Conservation (phyloP, 2,888 invertebrate genomes). For the Uloborus plumipes region DNA sequence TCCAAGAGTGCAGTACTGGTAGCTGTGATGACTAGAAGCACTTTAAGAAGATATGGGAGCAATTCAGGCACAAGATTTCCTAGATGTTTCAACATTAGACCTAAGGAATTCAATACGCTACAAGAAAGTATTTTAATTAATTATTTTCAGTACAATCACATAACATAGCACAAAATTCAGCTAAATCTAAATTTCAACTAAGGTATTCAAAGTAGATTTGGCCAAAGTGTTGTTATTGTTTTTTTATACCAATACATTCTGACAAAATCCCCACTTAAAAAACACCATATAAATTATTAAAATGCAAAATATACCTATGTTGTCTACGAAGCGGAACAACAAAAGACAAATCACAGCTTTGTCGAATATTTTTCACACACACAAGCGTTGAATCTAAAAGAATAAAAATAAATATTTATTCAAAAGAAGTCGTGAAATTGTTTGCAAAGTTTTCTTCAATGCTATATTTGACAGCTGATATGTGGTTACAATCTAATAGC, state of each 20-base stretch:
- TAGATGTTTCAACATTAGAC: slow-evolving; percentile 73
- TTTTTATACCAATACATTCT: too few relatives aligned
- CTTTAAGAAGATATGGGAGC: slow-evolving; percentile 79
- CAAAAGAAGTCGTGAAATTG: too few relatives aligned
- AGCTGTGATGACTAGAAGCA: slow-evolving; percentile 80
- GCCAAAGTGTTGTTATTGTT: too few relatives aligned
- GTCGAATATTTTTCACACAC: slow-evolving; percentile 35
- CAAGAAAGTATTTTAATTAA: background rate
- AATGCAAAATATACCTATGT: slow-evolving; percentile 42
- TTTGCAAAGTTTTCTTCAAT: too few relatives aligned
- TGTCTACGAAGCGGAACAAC: slow-evolving; percentile 56
- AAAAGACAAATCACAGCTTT: slow-evolving; percentile 17
- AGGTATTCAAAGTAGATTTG: too few relatives aligned
- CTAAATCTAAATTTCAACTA: too few relatives aligned
- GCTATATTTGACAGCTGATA: too few relatives aligned
- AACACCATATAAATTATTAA: background rate
- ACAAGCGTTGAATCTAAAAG: slow-evolving; percentile 29
- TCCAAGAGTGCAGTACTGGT: slow-evolving; percentile 77
- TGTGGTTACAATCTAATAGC: too few relatives aligned
- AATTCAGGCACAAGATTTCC: slow-evolving; percentile 80
- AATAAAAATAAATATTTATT: background rate
- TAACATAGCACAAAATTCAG: too few relatives aligned
- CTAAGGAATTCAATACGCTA: slow-evolving; percentile 69
- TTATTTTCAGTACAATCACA: background rate
- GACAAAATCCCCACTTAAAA: too few relatives aligned